Percentiles rank a stretch among this genome's conserved stretches.
Conservation (phyloP, 2,888 invertebrate genomes). For the Listrodromus nycthemerus region DNA sequence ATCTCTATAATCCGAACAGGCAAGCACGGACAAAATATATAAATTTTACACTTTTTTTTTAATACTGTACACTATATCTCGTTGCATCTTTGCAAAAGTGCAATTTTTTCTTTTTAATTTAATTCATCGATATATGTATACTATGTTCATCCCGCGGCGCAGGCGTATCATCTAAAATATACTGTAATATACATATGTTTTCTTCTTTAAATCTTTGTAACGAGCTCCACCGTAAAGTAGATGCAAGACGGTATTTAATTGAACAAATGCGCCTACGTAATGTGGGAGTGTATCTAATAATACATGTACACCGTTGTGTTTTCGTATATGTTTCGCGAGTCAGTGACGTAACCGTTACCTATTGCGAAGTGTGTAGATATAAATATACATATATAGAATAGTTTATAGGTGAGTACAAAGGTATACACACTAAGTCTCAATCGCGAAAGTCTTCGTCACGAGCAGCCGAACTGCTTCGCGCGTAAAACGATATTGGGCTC, state of each 20-base stretch:
- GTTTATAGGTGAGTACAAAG: conserved; percentile 16
- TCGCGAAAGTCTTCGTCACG: conserved; percentile 23
- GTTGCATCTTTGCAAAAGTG: conserved; percentile 53
- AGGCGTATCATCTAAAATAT: conserved; percentile 36
- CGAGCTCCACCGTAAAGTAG: conserved; percentile 34
- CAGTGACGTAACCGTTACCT: conserved; percentile 8
- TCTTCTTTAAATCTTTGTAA: conserved; percentile 9
- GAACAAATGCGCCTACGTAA: conserved; percentile 23
- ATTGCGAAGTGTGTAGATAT: conserved; percentile 30
- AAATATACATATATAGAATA: neutral
- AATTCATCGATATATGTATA: conserved; percentile 25
- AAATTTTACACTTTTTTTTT: conserved; percentile 35
- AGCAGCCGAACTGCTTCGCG: neutral
- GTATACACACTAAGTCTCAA: conserved; percentile 46
- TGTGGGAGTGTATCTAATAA: conserved; percentile 21
- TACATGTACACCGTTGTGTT: conserved; percentile 18
- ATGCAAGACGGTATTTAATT: conserved; percentile 15
- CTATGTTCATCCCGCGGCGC: conserved; percentile 16
- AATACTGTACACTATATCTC: conserved; percentile 64
- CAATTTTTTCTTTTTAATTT: conserved; percentile 27
- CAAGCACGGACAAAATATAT: conserved; percentile 58
- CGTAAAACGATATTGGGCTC: conserved; percentile 7
- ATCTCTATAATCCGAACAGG: conserved; percentile 49
- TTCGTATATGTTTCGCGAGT: conserved; percentile 14
- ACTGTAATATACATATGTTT: conserved; percentile 10